These are phyloP conservation scores for Drosophila ficusphila DNA, from an alignment of 1,140 invertebrate genomes.

Conservation along the genomic window DNA sequence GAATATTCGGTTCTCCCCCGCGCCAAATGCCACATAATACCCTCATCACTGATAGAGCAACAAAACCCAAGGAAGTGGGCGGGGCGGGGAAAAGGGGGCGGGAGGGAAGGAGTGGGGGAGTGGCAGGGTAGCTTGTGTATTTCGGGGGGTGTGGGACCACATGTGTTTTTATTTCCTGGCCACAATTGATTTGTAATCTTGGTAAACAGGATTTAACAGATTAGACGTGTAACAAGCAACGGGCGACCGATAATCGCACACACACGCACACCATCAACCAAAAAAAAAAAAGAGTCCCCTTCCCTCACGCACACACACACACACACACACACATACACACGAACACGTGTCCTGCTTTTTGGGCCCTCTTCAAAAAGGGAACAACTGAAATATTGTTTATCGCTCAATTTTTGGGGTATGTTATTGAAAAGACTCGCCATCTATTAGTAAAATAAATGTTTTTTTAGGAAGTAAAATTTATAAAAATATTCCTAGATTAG, in stretches of 20 bases:
- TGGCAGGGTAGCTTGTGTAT: too few species aligned
- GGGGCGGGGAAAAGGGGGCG: not conserved
- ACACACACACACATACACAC: slow-evolving; percentile 1
- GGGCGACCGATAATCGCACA: slow-evolving; percentile 73
- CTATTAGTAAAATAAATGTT: too few species aligned
- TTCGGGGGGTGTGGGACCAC: slow-evolving; percentile 16
- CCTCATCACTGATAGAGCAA: slow-evolving; percentile 39
- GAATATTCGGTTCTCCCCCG: not conserved
- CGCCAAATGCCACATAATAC: slow-evolving; percentile 29
- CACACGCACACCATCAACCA: slow-evolving; percentile 34
- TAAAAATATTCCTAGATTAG: too few species aligned
- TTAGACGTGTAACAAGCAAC: slow-evolving; percentile 79
- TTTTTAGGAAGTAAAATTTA: too few species aligned
- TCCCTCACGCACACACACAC: not conserved
- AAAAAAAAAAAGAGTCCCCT: slow-evolving; percentile 22
- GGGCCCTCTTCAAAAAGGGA: slow-evolving; percentile 47
- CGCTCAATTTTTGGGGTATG: not conserved
- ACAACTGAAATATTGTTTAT: slow-evolving; percentile 11
- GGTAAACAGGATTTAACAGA: slow-evolving; percentile 82
- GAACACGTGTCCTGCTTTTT: slow-evolving; percentile 55
- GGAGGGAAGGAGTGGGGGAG: too few species aligned
- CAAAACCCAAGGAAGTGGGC: not conserved
- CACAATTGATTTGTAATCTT: slow-evolving; percentile 82
- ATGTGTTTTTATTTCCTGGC: slow-evolving; percentile 78
- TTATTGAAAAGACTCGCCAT: not conserved